Evolutionary conservation across 2,888 invertebrate genomes (phyloP).

Genomic region (Alloscopus bannaensis): DNA sequence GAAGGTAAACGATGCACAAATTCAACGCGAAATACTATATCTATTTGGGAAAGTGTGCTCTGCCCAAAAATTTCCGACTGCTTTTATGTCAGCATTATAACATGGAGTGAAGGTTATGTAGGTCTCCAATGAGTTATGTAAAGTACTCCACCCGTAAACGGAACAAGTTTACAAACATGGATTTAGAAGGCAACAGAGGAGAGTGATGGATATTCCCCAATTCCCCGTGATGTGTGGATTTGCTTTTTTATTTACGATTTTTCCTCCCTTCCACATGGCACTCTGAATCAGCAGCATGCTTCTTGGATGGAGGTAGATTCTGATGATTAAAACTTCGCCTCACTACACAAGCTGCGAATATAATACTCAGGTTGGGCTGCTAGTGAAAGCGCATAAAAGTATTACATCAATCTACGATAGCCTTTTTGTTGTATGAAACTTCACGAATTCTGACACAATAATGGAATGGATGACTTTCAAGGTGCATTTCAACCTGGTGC

Average conservation of each 20-base stretch:
- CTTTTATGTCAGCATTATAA: no score
- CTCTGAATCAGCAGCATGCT: no score
- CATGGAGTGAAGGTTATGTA: conserved; percentile 1
- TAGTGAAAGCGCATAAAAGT: no score
- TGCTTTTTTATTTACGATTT: background rate
- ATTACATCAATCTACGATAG: no score
- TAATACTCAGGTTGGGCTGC: no score
- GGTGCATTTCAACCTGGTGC: no score
- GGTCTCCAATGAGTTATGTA: background rate
- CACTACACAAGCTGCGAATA: background rate
- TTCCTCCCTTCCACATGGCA: background rate
- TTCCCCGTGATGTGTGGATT: conserved; percentile 24
- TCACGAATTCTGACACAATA: no score
- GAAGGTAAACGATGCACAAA: background rate
- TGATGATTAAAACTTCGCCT: background rate
- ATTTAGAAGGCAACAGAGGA: background rate
- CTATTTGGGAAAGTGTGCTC: no score
- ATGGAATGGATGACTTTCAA: no score
- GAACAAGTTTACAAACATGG: background rate
- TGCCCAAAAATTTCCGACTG: no score
- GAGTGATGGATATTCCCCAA: conserved; percentile 28
- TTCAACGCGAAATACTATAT: background rate
- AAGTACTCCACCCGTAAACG: background rate
- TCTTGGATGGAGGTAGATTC: background rate
- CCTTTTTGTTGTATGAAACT: no score